Base-by-base conservation (phyloP, 2,888 invertebrate genomes). In the Nebria salina region DNA sequence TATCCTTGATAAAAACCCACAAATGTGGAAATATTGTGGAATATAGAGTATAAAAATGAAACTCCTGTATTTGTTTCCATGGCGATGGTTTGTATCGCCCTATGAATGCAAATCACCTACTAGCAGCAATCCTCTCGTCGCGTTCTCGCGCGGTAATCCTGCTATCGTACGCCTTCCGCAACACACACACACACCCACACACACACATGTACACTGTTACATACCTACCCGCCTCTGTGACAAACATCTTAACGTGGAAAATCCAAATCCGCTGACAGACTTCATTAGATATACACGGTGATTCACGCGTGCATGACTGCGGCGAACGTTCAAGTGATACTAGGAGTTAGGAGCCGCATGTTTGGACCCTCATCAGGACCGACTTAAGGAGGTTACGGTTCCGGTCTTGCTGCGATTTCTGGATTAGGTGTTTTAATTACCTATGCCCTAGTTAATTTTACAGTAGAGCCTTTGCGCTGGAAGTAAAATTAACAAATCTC, bases 81-180 rank as follows among this genome's bases (percentile, higher is more conserved):
- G 75, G 75, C 76, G 72, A 81, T 81, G 80, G 75, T 86, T 54
- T 87, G 87, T 87, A 87, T 87, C 87, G 87, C 84, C 86, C 87
- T 87, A 88, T 88, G 88, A 88, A 88, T 88, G 88, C 87, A 88
- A 88, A 88, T 87, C 86, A 87, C 85, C 86, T 86, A 83, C 84
- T 86, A 73, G 66, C 25, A 25, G 41, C 15, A 9, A 41, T 43
- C 42, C 42, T 73, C 41, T 73, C 54, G 73, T 25, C 68, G 68
- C 72, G 41, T 65, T 64, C 41, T 72, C 73, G 84, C 75, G 82
- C 83, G 83, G 85, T 87, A 86, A 87, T 87, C 87, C 85, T 83
- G 84, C 86, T 87, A 86, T 86, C 87, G 85, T 85, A 82, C 83
- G 83, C 84, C 54, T 54, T 54, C 54, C 54, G 13, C 54, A 54